Evolutionary conservation across 1,140 invertebrate genomes (phyloP).

Genomic region (Drosophila ananassae): DNA sequence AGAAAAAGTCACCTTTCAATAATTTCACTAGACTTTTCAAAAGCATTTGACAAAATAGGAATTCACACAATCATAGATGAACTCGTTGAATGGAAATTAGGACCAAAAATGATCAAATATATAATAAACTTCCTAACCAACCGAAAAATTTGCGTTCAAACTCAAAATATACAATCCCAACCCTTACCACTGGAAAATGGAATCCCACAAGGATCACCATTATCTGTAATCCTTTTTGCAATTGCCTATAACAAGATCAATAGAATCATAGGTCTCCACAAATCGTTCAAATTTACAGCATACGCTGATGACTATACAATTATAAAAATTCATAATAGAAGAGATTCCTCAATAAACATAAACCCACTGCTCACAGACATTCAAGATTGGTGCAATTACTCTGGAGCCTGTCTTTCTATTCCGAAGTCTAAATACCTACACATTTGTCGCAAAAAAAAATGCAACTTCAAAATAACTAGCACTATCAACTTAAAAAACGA

Average conservation of each 20-base stretch:
- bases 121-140: not conserved
- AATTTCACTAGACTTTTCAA: constrained; percentile 6
- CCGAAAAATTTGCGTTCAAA: not conserved
- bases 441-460: constrained; percentile 2
- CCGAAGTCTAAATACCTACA: not conserved
- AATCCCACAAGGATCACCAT: not conserved
- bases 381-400: not conserved
- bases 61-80: constrained; percentile 4
- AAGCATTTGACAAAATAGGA: constrained; percentile 8
- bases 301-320: constrained; percentile 18
- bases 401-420: not conserved
- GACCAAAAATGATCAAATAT: not conserved
- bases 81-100: not conserved
- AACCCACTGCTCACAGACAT: not conserved
- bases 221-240: too few species aligned
- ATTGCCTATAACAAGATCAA: too few species aligned
- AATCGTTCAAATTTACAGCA: constrained; percentile 7
- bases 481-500: not conserved
- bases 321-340: not conserved
- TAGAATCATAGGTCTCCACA: constrained; percentile 6
- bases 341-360: too few species aligned
- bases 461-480: not conserved
- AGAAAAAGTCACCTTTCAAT: not conserved
- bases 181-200: not conserved
- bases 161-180: not conserved